phyloP scores from a whole-genome alignment of 2,113 vertebrate genomes.

The Stegostoma tigrinum region DNA sequence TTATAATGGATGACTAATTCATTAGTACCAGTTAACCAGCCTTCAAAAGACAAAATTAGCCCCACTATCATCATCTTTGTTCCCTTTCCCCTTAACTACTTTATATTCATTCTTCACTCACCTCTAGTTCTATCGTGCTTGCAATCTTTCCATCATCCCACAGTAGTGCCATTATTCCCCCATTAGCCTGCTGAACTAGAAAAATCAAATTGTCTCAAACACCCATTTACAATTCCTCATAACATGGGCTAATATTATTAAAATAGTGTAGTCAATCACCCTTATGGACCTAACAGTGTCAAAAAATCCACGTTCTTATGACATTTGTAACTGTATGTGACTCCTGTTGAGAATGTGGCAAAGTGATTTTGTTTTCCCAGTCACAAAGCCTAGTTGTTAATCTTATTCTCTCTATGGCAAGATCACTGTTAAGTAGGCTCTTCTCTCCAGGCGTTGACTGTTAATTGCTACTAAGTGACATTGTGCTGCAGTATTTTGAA shows the following conservation, averaged over 20 bases:
- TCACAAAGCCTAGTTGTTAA: neutral
- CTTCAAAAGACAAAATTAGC: neutral
- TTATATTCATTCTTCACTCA: neutral
- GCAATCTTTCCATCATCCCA: neutral
- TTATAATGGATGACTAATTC: neutral
- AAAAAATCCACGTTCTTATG: neutral
- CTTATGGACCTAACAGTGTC: neutral
- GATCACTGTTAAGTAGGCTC: neutral
- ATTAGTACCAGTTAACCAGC: neutral
- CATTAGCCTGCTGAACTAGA: neutral
- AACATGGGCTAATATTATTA: neutral
- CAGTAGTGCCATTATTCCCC: neutral
- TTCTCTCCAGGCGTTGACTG: neutral
- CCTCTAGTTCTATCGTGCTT: neutral
- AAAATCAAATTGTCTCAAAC: neutral
- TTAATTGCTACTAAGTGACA: neutral
- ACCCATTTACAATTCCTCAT: neutral
- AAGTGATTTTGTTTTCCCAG: neutral
- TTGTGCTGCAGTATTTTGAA: neutral
- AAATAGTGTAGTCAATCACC: neutral
- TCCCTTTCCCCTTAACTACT: neutral
- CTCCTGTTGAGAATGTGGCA: neutral
- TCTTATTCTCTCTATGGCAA: neutral
- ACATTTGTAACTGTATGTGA: neutral
- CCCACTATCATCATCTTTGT: neutral